Conservation (phyloP, 2,797 vertebrate species). For the Bucorvus abyssinicus region DNA sequence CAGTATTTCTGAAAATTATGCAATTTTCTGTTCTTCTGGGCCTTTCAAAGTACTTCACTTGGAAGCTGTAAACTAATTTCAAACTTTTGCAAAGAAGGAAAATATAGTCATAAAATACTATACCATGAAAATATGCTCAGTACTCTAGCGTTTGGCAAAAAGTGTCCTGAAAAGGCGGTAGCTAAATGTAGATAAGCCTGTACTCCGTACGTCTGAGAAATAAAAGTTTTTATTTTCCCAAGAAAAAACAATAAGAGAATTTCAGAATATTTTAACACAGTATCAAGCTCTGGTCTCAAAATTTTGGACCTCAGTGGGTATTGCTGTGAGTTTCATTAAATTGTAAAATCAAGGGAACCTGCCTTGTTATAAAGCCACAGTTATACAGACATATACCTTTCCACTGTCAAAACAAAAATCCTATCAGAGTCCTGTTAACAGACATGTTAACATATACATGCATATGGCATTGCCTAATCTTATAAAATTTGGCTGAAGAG, state of each 20-base stretch:
- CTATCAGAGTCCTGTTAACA: background rate
- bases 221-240: background rate
- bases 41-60: background rate
- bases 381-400: background rate
- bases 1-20: background rate
- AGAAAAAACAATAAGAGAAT: constrained; percentile 1
- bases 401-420: background rate
- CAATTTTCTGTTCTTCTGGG: background rate
- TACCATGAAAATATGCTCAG: background rate
- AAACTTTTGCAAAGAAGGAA: background rate
- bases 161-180: background rate
- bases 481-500: background rate
- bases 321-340: background rate
- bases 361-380: background rate
- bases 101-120: background rate
- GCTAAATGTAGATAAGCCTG: background rate
- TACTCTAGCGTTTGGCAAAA: background rate
- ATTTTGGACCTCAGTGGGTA: background rate
- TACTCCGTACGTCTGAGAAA: background rate
- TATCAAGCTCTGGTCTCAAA: background rate
- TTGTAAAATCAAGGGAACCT: background rate
- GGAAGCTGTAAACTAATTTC: background rate
- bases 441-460: background rate
- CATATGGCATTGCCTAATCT: background rate
- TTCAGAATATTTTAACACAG: background rate